These are phyloP conservation scores for Asbolus verrucosus DNA, from an alignment of 1,140 invertebrate genomes.

Conservation along the genomic window DNA sequence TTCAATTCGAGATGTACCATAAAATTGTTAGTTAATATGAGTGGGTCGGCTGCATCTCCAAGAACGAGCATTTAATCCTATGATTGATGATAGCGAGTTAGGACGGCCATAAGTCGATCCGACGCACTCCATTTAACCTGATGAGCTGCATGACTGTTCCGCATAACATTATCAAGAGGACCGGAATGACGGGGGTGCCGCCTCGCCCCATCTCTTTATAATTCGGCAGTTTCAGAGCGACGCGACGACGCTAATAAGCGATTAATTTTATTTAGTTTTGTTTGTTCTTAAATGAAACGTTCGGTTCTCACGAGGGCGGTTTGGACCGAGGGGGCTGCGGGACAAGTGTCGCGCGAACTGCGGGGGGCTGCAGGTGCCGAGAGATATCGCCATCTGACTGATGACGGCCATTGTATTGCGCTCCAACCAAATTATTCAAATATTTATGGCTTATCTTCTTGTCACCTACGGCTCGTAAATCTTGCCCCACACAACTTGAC, in stretches of 20 bases:
- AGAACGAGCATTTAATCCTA: constrained; percentile 60
- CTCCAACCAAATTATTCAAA: constrained; percentile 52
- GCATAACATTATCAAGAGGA: constrained; percentile 56
- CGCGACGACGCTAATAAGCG: background rate
- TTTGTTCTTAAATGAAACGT: too few species aligned
- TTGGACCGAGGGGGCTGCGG: constrained; percentile 1
- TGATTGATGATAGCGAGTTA: constrained; percentile 61
- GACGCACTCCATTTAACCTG: constrained; percentile 63
- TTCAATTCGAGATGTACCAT: constrained; percentile 54
- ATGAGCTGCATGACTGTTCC: constrained; percentile 62
- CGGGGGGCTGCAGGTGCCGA: constrained; percentile 50
- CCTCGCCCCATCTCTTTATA: constrained; percentile 34
- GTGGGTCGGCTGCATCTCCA: constrained; percentile 51
- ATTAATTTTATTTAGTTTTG: background rate
- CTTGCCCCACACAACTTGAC: constrained; percentile 3
- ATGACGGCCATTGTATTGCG: constrained; percentile 45
- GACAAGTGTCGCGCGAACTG: constrained; percentile 43
- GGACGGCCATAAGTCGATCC: constrained; percentile 61
- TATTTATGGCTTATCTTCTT: constrained; percentile 42
- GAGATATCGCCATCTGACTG: constrained; percentile 52
- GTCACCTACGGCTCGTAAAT: constrained; percentile 44
- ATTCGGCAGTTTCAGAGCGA: constrained; percentile 20
- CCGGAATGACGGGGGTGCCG: constrained; percentile 20
- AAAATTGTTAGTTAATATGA: constrained; percentile 58
- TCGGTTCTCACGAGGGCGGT: constrained; percentile 30